Base-by-base conservation (phyloP, 2,797 vertebrate species). In the Aeoliscus strigatus region DNA sequence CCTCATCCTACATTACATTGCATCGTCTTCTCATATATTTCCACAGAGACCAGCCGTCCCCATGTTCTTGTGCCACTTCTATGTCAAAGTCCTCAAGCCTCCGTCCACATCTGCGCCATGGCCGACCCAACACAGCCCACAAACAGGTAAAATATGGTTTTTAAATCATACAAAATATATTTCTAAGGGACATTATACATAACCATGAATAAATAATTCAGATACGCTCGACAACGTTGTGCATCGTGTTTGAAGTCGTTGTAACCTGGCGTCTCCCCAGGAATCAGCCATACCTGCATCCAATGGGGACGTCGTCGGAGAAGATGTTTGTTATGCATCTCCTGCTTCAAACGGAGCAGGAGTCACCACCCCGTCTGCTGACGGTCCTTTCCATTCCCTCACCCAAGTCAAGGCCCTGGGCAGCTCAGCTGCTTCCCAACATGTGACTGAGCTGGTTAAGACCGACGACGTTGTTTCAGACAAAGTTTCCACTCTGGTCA, bases 31-130 rank as follows among this genome's bases (percentile, higher is more conserved):
- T 12, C 39, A 71, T 64, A 23, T 39, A 16, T 66, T 50, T 64
- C 50, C 27, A 3, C 44, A 94, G 93, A 77, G 88, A 90, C 18
- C 77, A 86, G 41, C 26, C 67, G n/a, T 40, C 55, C 29, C 56
- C 61, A 15, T 8, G 29, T 42, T 51, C 57, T 39, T 63, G 66
- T 12, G 79, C 80, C 41, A 35, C 36, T 0, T 75, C 85, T 66
- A 50, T 78, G 35, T 83, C 75, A 0, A 90, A 90, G 2, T 66
- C 86, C 13, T 62, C 76, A 1, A 79, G 85, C 40, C 60, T 49
- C 37, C 87, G 85, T 71, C 37, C 77, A 70, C 25, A 80, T 81
- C 69, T 70, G 77, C 44, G 45, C 72, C 39, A 66, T 57, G 1
- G 84, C 86, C 29, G 37, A 24, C 32, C 46, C 3, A 21, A 73